Evolutionary conservation across 1,140 invertebrate species (phyloP).

Genomic region (Metaphire vulgaris): DNA sequence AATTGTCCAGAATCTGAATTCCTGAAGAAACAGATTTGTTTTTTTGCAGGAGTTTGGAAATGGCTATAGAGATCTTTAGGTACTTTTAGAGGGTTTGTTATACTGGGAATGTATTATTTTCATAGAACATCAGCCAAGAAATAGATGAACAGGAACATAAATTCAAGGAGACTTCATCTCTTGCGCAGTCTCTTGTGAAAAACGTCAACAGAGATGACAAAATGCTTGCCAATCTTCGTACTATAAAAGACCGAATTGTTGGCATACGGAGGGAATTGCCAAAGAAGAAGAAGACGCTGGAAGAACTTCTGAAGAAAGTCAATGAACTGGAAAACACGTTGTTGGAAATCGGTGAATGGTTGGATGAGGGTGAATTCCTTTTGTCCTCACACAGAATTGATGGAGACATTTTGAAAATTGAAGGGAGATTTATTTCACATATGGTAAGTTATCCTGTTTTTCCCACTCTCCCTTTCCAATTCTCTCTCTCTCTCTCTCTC

Average conservation of each 20-base stretch:
- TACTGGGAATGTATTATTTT: too few species aligned
- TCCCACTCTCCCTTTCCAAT: too few species aligned
- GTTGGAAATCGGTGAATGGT: slow-evolving; percentile 74
- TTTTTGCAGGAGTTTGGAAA: too few species aligned
- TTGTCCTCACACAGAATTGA: slow-evolving; percentile 60
- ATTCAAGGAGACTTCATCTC: slow-evolving; percentile 80
- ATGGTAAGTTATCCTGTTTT: slow-evolving; percentile 60
- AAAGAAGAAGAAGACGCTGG: slow-evolving; percentile 42
- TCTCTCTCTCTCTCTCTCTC: too few species aligned
- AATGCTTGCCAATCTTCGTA: slow-evolving; percentile 81
- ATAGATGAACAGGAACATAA: slow-evolving; percentile 78
- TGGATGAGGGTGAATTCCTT: slow-evolving; percentile 72
- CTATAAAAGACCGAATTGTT: slow-evolving; percentile 71
- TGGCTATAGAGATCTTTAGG: too few species aligned
- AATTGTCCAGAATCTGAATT: too few species aligned
- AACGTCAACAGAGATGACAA: slow-evolving; percentile 82
- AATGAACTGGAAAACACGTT: slow-evolving; percentile 80
- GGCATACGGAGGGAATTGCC: slow-evolving; percentile 61
- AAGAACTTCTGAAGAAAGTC: slow-evolving; percentile 70
- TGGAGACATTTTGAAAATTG: slow-evolving; percentile 66
- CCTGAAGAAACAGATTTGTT: too few species aligned
- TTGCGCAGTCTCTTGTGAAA: slow-evolving; percentile 80
- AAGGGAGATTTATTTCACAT: slow-evolving; percentile 70
- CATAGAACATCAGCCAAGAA: slow-evolving; percentile 66
- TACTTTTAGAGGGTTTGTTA: too few species aligned